phyloP scores from a whole-genome alignment of 2,888 invertebrate genomes.

The Drosophila dives region DNA sequence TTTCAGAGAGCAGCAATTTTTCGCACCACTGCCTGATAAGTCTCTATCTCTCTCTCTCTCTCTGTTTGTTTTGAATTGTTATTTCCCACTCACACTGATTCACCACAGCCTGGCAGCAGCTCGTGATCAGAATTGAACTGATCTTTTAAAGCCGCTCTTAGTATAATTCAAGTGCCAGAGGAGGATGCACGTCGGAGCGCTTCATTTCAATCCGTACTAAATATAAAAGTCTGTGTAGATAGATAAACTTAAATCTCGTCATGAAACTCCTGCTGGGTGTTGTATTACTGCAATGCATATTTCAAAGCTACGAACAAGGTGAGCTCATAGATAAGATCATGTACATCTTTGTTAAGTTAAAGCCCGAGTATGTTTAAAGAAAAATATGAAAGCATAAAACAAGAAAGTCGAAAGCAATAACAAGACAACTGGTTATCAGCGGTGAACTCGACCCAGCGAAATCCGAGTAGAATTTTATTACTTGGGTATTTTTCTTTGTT shows the following conservation, averaged over 20 bases:
- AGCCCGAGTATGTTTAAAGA: neutral
- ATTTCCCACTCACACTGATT: slow-evolving; percentile 1
- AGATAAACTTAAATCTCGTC: neutral
- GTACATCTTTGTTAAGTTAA: neutral
- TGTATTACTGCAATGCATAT: slow-evolving; percentile 25
- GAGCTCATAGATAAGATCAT: slow-evolving; percentile 12
- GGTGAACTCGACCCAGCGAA: slow-evolving; percentile 62
- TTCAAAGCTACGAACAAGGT: slow-evolving; percentile 42
- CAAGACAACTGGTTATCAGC: slow-evolving; percentile 62
- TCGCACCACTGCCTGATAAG: slow-evolving; percentile 54
- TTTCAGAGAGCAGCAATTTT: slow-evolving; percentile 31
- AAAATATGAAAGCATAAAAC: slow-evolving; percentile 17
- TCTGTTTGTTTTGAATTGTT: neutral
- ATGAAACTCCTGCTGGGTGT: slow-evolving; percentile 45
- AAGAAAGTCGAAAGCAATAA: slow-evolving; percentile 21
- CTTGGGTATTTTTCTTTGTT: slow-evolving; percentile 16
- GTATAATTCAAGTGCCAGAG: slow-evolving; percentile 46
- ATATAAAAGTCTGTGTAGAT: neutral
- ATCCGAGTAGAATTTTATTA: slow-evolving; percentile 19
- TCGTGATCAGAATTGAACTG: slow-evolving; percentile 16
- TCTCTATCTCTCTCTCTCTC: slow-evolving; percentile 8
- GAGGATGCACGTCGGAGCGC: slow-evolving; percentile 19
- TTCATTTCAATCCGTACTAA: slow-evolving; percentile 1
- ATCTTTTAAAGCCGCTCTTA: slow-evolving; percentile 50
- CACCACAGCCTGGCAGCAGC: slow-evolving; percentile 3